Evolutionary conservation across 2,797 vertebrate species (phyloP), one percentile per base, ranked within the genome.

Genomic region (Lutjanus campechanus): DNA sequence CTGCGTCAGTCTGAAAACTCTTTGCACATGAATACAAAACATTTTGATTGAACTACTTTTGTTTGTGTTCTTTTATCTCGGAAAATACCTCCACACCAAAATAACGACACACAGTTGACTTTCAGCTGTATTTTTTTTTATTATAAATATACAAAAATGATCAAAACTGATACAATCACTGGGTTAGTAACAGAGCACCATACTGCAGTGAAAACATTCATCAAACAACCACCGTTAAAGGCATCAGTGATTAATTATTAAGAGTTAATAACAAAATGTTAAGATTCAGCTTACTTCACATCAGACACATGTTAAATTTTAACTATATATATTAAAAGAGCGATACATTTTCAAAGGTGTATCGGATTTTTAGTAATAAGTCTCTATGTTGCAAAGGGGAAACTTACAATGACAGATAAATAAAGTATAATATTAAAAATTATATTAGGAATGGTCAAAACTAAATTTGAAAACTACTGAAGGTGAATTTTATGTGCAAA

Each of bases 81-180:
- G 3, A 29, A 17, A 62, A 66, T 41, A 29, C n/a, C 5, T 36
- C 64, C 17, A 62, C 16, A 11, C 20, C 53, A 58, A 13, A 60
- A 49, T 25, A 74, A 70, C 17, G 5, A 29, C 47, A 54, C 17
- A 77, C 25, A 25, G 25, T 25, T 25, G 1, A 43, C 0, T 72
- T 78, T 60, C 20, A 55, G 58, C 56, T 62, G 71, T 79, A 84
- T 59, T 81, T 79, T 77, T 77, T 62, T 94, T 94, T 92, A 94
- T 92, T 95, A 94, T 92, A 95, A 94, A 94, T 91, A 92, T 92
- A 92, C 83, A 81, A 85, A 93, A 86, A 81, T 81, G 78, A 89
- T 89, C 58, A 87, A 90, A 92, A 91, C 82, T 84, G 82, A 89
- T 92, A 93, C 86, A 92, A 89, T 89, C 83, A 86, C 86, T 88